Evolutionary conservation across 2,888 invertebrate species (phyloP).

Genomic region (Vannuccia rotundouncinata): DNA sequence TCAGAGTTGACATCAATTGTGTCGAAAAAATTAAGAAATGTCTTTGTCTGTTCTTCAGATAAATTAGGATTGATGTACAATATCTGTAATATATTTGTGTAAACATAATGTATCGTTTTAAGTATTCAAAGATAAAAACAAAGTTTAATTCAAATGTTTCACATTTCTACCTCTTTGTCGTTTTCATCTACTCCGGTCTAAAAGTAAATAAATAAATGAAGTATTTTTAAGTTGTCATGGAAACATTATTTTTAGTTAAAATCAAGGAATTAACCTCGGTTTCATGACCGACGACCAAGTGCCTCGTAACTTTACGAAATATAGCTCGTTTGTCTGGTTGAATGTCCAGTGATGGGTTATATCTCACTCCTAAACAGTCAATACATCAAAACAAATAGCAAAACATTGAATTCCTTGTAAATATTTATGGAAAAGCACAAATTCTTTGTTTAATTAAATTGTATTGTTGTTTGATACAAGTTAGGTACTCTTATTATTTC

Average conservation of each 20-base stretch:
- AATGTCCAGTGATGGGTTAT: neutral
- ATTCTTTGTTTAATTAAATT: no score
- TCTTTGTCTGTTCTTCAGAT: neutral
- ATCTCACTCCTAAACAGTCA: constrained; percentile 32
- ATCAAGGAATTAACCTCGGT: constrained; percentile 12
- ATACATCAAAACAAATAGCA: no score
- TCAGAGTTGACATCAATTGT: neutral
- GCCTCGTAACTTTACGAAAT: constrained; percentile 26
- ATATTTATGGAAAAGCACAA: no score
- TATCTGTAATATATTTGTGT: constrained; percentile 4
- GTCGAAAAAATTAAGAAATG: constrained; percentile 9
- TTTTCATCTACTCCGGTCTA: neutral
- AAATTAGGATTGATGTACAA: constrained; percentile 22
- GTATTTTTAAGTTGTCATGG: neutral
- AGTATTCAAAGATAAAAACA: neutral
- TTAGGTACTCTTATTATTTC: no score
- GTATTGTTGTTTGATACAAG: no score
- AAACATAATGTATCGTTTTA: neutral
- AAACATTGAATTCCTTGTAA: no score
- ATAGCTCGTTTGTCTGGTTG: neutral
- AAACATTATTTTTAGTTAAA: no score
- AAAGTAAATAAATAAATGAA: constrained; percentile 7
- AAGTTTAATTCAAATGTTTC: no score
- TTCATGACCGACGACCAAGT: constrained; percentile 29
- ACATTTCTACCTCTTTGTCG: neutral